Evolutionary conservation across 1,140 invertebrate genomes (phyloP).

Genomic region (Streblospio benedicti): DNA sequence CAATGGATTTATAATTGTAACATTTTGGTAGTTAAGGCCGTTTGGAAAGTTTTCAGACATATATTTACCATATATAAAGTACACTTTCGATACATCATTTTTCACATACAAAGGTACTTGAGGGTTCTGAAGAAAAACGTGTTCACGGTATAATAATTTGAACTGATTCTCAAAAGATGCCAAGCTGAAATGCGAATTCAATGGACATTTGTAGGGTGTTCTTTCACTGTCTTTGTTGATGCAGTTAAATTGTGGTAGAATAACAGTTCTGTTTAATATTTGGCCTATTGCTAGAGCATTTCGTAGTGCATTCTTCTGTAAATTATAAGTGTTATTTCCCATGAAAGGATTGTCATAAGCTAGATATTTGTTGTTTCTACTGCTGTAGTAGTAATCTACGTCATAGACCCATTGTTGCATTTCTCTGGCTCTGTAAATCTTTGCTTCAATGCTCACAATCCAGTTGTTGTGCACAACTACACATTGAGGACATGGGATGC

Average conservation of each 20-base stretch:
- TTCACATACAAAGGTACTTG: too few species aligned
- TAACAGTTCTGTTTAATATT: slow-evolving; percentile 10
- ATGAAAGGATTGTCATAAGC: slow-evolving; percentile 10
- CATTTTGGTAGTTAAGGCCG: too few species aligned
- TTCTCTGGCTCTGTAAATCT: slow-evolving; percentile 12
- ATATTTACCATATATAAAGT: too few species aligned
- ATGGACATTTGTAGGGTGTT: background rate
- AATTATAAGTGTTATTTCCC: too few species aligned
- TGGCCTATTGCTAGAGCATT: slow-evolving; percentile 2
- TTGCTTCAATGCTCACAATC: slow-evolving; percentile 10
- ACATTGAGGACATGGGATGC: background rate
- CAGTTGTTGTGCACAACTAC: slow-evolving; percentile 17
- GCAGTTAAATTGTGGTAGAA: slow-evolving; percentile 9
- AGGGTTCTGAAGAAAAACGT: background rate
- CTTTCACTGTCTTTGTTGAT: background rate
- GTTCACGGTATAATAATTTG: background rate
- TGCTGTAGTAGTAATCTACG: slow-evolving; percentile 8
- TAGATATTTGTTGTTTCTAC: slow-evolving; percentile 8
- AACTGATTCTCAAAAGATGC: background rate
- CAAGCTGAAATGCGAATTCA: background rate
- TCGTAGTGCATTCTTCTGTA: background rate
- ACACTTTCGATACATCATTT: too few species aligned
- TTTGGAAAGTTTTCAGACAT: too few species aligned
- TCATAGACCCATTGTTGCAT: slow-evolving; percentile 3
- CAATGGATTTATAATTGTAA: too few species aligned